Conservation (phyloP, 2,888 invertebrate species). For the Orchesellides sinensis region DNA sequence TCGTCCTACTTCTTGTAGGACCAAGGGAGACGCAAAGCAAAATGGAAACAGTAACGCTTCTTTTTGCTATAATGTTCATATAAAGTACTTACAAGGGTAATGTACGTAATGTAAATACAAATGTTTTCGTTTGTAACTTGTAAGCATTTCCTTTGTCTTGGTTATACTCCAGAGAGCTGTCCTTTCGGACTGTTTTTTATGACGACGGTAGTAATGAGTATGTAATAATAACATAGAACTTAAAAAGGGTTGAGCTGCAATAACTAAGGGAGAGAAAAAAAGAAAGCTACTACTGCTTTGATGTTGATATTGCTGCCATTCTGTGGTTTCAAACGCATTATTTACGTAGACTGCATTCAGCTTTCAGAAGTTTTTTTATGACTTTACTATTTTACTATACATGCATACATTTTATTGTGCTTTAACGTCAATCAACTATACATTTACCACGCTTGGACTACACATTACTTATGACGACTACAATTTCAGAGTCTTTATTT, state of each 20-base stretch:
- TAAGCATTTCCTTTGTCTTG: slow-evolving; percentile 12
- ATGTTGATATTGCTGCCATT: slow-evolving; percentile 14
- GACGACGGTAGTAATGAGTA: slow-evolving; percentile 28
- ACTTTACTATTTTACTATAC: neutral
- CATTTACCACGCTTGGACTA: neutral
- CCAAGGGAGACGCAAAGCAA: no score
- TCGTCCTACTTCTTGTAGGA: no score
- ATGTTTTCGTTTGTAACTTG: no score
- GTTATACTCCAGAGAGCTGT: neutral
- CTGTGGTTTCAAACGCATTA: slow-evolving; percentile 13
- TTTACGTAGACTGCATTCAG: slow-evolving; percentile 11
- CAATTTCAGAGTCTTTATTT: neutral
- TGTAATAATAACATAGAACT: slow-evolving; percentile 34
- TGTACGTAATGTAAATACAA: no score
- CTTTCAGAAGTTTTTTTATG: neutral
- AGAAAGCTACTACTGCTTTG: neutral
- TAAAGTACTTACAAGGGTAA: neutral
- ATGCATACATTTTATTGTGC: neutral
- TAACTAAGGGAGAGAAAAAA: neutral
- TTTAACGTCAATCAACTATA: slow-evolving; percentile 8
- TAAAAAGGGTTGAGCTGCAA: slow-evolving; percentile 31
- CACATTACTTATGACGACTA: neutral
- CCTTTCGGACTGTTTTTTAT: neutral
- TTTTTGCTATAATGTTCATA: no score
- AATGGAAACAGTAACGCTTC: no score